Percentiles rank a stretch among this genome's conserved stretches.
Conservation (phyloP, 2,113 vertebrate genomes). For the Bambusicola thoracicus region DNA sequence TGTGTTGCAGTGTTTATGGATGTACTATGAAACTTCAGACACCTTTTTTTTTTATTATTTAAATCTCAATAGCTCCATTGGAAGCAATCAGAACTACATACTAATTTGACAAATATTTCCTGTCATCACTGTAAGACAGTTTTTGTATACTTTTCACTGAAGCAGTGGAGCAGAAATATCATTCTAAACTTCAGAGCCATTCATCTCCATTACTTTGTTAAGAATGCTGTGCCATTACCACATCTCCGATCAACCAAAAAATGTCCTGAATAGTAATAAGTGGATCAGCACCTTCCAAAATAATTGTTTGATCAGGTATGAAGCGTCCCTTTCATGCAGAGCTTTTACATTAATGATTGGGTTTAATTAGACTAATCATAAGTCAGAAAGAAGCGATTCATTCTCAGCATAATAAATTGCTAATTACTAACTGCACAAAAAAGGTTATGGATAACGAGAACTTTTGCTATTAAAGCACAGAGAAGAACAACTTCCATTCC, state of each 20-base stretch:
- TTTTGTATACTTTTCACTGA: conserved; percentile 9
- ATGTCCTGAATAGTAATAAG: conserved; percentile 22
- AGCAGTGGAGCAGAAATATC: conserved; percentile 2
- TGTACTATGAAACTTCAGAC: background rate
- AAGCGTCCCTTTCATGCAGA: background rate
- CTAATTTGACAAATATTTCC: conserved; percentile 11
- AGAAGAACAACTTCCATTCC: conserved; percentile 15
- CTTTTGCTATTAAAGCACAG: background rate
- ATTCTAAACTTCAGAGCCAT: conserved; percentile 32
- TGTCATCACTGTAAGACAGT: background rate
- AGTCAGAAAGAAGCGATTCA: conserved; percentile 1
- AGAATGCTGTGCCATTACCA: conserved; percentile 19
- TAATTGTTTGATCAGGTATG: conserved; percentile 59
- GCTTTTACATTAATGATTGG: conserved; percentile 45
- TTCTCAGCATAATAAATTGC: conserved; percentile 47
- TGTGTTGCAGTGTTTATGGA: background rate
- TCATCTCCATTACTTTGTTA: conserved; percentile 40
- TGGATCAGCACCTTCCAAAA: conserved; percentile 55
- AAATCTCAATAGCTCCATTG: background rate
- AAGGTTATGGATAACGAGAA: conserved; percentile 1
- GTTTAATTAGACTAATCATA: conserved; percentile 56
- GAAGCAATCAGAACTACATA: background rate
- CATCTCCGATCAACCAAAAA: conserved; percentile 12
- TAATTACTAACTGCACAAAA: conserved; percentile 29
- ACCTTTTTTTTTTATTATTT: background rate